phyloP scores from a whole-genome alignment of 2,113 vertebrate genomes.

The Lophochroa leadbeateri region DNA sequence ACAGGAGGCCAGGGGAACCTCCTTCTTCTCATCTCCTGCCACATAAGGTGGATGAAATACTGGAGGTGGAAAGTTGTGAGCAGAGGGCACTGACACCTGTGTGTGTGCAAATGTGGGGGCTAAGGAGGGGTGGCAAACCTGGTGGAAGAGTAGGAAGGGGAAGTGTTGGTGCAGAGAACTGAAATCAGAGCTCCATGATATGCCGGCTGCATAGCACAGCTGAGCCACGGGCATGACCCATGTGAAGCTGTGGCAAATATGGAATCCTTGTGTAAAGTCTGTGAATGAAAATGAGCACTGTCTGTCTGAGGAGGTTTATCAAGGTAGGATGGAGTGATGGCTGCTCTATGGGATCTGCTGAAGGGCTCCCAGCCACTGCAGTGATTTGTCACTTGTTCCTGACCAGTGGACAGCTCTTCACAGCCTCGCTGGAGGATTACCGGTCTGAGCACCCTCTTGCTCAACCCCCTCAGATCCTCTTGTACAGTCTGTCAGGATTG shows the following conservation, averaged over 20 bases:
- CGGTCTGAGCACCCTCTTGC: neutral
- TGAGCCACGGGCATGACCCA: neutral
- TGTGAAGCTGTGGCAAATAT: neutral
- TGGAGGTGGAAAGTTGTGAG: neutral
- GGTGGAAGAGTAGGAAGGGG: neutral
- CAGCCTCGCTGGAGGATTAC: neutral
- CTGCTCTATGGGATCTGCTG: neutral
- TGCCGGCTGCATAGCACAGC: rapidly evolving
- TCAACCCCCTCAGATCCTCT: too few relatives aligned
- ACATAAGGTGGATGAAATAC: rapidly evolving
- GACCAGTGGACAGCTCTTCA: neutral
- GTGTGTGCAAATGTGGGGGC: too few relatives aligned
- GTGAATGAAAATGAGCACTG: neutral
- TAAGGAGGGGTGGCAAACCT: neutral
- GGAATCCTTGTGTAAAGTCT: neutral
- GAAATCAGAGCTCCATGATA: neutral
- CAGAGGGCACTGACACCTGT: neutral
- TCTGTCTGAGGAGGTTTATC: neutral
- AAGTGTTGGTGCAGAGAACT: neutral
- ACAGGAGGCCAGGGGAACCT: neutral
- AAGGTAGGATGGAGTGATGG: neutral
- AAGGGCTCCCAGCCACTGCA: neutral
- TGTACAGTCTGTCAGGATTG: neutral
- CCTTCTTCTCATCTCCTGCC: neutral
- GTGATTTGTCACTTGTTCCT: neutral